These are phyloP conservation scores for Lepilemur ruficaudatus DNA, from an alignment of 2,797 vertebrate species.

Conservation along the genomic window DNA sequence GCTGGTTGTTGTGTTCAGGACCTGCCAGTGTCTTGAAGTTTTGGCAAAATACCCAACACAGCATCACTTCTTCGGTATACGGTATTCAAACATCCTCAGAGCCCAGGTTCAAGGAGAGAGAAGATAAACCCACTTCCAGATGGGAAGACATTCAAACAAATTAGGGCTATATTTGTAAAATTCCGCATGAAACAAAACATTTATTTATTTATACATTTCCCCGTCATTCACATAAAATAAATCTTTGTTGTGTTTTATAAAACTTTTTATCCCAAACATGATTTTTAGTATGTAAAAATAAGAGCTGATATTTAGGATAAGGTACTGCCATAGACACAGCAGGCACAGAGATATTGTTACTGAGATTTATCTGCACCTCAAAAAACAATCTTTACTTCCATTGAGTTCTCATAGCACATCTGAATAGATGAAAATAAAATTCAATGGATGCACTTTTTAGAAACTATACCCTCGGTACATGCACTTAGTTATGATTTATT, in stretches of 20 bases:
- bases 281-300: not conserved
- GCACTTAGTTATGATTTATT: conserved; percentile 63
- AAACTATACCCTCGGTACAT: not conserved
- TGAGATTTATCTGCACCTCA: conserved; percentile 52
- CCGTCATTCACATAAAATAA: not conserved
- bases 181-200: not conserved
- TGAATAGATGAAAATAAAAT: conserved; percentile 52
- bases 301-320: not conserved
- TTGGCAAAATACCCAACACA: not conserved
- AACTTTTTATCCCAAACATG: not conserved
- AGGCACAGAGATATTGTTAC: not conserved
- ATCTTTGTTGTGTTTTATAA: not conserved
- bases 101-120: not conserved
- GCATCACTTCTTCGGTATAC: not conserved
- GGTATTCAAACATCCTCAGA: not conserved
- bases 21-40: not conserved
- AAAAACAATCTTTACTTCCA: conserved; percentile 7
- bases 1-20: not conserved
- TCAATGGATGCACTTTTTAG: not conserved
- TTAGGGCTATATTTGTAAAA: not conserved
- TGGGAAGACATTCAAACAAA: not conserved
- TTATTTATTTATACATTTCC: not conserved
- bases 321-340: not conserved
- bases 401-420: not conserved
- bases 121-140: not conserved